Percentiles rank a stretch among this genome's conserved stretches.
Evolutionary conservation across 2,888 invertebrate genomes (phyloP).

Genomic region (Stenoptilia bipunctidactyla): DNA sequence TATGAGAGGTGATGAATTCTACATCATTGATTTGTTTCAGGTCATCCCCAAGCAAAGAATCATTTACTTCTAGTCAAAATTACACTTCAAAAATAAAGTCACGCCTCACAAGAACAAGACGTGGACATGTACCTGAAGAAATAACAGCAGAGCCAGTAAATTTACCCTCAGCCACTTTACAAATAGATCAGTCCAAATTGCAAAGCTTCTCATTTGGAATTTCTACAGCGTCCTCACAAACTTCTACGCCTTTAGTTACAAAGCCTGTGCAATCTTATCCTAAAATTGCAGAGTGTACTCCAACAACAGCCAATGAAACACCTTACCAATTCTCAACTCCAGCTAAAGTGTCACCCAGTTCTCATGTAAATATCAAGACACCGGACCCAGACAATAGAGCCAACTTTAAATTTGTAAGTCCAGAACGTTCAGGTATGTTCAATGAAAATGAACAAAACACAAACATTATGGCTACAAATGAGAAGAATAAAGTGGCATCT

Average conservation of each 20-base stretch:
- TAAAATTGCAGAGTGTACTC: conserved; percentile 4
- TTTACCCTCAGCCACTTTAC: conserved; percentile 33
- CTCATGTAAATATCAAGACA: conserved; percentile 4
- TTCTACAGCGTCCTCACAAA: conserved; percentile 6
- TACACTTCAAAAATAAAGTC: conserved; percentile 38
- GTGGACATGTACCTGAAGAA: conserved; percentile 21
- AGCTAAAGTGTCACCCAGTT: conserved; percentile 11
- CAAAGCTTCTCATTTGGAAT: conserved; percentile 36
- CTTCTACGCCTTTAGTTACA: background rate
- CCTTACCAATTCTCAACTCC: conserved; percentile 38
- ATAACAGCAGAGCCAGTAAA: conserved; percentile 22
- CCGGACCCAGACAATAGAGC: conserved; percentile 17
- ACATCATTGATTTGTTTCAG: conserved; percentile 24
- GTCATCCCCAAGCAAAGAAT: conserved; percentile 15
- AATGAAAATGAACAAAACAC: background rate
- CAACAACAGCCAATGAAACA: conserved; percentile 16
- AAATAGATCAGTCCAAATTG: conserved; percentile 40
- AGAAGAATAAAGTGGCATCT: conserved; percentile 2
- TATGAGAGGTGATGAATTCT: no score
- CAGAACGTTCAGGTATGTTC: conserved; percentile 21
- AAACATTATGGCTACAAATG: conserved; percentile 16
- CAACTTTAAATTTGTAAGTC: conserved; percentile 31
- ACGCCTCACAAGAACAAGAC: conserved; percentile 27
- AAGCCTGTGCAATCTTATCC: background rate
- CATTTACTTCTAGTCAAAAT: conserved; percentile 19